phyloP scores from a whole-genome alignment of 2,888 invertebrate genomes.

The Schizotus pectinicornis region DNA sequence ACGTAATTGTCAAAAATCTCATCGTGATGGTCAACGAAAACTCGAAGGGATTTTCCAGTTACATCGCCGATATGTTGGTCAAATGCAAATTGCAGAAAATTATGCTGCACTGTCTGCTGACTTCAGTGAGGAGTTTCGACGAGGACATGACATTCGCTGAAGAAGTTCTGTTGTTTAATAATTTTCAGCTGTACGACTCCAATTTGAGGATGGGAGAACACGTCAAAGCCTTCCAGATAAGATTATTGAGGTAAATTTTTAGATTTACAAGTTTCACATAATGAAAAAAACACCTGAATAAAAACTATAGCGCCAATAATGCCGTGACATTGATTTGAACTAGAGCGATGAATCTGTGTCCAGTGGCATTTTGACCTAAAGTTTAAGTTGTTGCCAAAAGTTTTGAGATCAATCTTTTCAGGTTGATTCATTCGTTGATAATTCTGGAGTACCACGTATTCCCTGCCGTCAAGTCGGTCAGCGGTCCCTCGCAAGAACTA shows the following conservation, averaged over 20 bases:
- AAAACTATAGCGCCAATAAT: not conserved
- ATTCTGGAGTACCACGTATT: conserved; percentile 76
- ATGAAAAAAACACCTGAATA: too few relatives aligned
- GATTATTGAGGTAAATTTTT: conserved; percentile 62
- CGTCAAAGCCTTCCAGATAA: conserved; percentile 73
- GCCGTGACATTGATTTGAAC: not conserved
- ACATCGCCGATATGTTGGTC: conserved; percentile 74
- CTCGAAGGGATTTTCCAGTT: conserved; percentile 77
- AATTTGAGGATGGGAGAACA: conserved; percentile 67
- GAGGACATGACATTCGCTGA: conserved; percentile 72
- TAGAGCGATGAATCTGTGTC: conserved; percentile 5
- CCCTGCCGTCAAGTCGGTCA: conserved; percentile 39
- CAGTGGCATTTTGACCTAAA: too few relatives aligned
- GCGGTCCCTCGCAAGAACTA: conserved; percentile 35
- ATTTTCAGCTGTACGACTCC: conserved; percentile 64
- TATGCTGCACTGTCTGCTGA: conserved; percentile 78
- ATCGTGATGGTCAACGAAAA: conserved; percentile 77
- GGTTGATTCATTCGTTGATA: conserved; percentile 73
- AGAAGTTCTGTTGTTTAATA: conserved; percentile 76
- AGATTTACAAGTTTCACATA: too few relatives aligned
- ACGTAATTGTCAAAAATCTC: conserved; percentile 73
- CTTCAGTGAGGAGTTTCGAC: conserved; percentile 72
- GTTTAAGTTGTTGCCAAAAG: too few relatives aligned
- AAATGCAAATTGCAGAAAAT: conserved; percentile 86
- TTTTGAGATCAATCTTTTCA: too few relatives aligned